Evolutionary conservation across 2,113 vertebrate genomes (phyloP).

Genomic region (Rhizomys pruinosus): DNA sequence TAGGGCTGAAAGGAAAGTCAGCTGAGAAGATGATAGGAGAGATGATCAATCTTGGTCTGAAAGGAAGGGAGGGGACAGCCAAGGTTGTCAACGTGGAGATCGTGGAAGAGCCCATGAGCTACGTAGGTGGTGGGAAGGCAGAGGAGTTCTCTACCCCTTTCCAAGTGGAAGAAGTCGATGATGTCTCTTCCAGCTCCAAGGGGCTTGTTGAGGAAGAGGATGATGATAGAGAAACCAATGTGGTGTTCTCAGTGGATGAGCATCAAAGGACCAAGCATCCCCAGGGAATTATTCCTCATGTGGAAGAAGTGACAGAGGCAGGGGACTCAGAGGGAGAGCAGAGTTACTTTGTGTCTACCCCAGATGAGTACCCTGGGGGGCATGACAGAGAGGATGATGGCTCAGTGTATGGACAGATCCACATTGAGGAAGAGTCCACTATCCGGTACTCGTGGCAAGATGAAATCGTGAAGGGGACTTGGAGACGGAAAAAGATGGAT

Average conservation of each 20-base stretch:
- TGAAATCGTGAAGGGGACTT: conserved; percentile 87
- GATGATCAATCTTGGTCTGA: conserved; percentile 88
- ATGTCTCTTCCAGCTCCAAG: conserved; percentile 78
- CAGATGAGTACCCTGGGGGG: conserved; percentile 90
- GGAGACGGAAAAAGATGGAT: conserved; percentile 75
- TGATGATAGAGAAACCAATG: conserved; percentile 59
- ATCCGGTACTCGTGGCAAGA: conserved; percentile 90
- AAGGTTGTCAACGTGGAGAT: conserved; percentile 94
- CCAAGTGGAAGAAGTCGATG: conserved; percentile 93
- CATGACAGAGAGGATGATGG: conserved; percentile 86
- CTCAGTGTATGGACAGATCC: conserved; percentile 91
- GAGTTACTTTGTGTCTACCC: conserved; percentile 95
- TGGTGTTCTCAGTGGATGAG: conserved; percentile 19
- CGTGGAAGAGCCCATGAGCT: conserved; percentile 91
- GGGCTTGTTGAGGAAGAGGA: conserved; percentile 72
- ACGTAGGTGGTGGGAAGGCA: conserved; percentile 81
- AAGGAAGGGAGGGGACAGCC: conserved; percentile 82
- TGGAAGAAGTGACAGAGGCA: conserved; percentile 86
- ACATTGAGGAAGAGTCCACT: conserved; percentile 88
- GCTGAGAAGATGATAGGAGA: conserved; percentile 91
- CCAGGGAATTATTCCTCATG: conserved; percentile 59
- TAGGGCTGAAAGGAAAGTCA: conserved; percentile 85
- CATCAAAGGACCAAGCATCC: conserved; percentile 78
- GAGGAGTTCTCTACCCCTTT: conserved; percentile 88
- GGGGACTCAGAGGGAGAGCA: conserved; percentile 88